Conservation (phyloP, 2,797 vertebrate species). For the Tarsius wallacei region DNA sequence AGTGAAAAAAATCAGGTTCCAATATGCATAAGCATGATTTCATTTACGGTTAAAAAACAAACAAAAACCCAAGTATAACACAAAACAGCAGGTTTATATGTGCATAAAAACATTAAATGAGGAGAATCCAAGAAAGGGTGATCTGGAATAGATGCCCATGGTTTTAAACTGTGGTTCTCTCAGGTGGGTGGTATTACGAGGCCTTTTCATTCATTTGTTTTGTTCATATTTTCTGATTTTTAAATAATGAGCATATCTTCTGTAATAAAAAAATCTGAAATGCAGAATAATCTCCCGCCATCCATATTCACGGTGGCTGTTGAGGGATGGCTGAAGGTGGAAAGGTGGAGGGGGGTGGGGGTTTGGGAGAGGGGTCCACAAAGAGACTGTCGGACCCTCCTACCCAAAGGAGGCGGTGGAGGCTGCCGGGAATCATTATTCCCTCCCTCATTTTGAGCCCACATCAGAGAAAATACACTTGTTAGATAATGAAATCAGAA, state of each 20-base stretch:
- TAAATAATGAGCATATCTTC: conserved; percentile 57
- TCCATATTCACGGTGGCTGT: not conserved
- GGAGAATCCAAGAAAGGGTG: not conserved
- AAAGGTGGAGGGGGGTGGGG: not conserved
- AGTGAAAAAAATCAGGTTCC: conserved; percentile 42
- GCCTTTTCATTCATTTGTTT: conserved; percentile 46
- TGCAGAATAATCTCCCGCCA: not conserved
- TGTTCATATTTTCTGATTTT: conserved; percentile 68
- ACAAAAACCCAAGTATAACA: not conserved
- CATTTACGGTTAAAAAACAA: not conserved
- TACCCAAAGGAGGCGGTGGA: not conserved
- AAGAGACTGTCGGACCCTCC: too few relatives aligned
- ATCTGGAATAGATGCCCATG: not conserved
- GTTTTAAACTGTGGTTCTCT: not conserved
- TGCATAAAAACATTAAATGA: not conserved
- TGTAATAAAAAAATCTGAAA: conserved; percentile 19
- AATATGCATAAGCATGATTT: conserved; percentile 29
- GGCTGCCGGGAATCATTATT: conserved; percentile 3
- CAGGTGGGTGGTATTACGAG: not conserved
- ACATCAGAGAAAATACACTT: conserved; percentile 71
- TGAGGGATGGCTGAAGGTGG: rapidly evolving
- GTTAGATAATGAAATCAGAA: conserved; percentile 68
- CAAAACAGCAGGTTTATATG: not conserved
- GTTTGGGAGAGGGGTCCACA: too few relatives aligned
- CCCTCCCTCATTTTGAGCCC: conserved; percentile 12